Base-by-base conservation (phyloP, 2,888 invertebrate species). In the Drosophila quinaria region DNA sequence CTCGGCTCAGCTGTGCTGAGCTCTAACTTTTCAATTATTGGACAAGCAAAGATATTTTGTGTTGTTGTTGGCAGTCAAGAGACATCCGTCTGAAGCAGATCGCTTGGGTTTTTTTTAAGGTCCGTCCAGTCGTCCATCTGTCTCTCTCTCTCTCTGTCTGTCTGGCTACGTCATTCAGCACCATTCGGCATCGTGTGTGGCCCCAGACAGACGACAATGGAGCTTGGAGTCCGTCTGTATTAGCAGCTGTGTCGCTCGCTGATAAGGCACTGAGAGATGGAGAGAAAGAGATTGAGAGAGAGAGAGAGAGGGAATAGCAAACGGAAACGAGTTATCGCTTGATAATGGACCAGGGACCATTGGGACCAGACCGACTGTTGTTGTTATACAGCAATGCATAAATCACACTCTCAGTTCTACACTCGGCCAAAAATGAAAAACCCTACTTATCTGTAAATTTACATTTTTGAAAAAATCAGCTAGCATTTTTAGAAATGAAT, bases 251-350 rank as follows among this genome's bases (percentile, higher is more conserved):
- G 44, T n/a, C 31, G 46, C 56, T n/a, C 19, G 37, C 56, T 63
- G 63, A 63, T 56, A 63, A 56, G 25, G 10, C 55, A 37, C 22
- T 49, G 25, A 8, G 29, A 29, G 29, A 29, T 25, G 5, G 29
- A 29, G 29, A 29, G 29, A 29, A 8, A 1, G 29, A 8, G 29
- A 29, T 0, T 5, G 29, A 1, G 29, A 8, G 29, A 29, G 6
- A 25, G 25, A 25, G 25, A 25, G 25, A 25, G 29, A 46, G 58
- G 37, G 46, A 31, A 58, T 47, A 47, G 58, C 59, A 50, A 77
- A 64, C 78, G 78, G 78, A 78, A 78, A 78, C 80, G 78, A 80
- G 78, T 77, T 77, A 77, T 77, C 77, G 80, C 77, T 63, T 79
- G 77, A 77, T 77, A 77, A 70, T 66, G 79, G 79, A 59, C 80